These are phyloP conservation scores for Falco novaeseelandiae DNA, from an alignment of 2,797 vertebrate genomes.

Conservation along the genomic window DNA sequence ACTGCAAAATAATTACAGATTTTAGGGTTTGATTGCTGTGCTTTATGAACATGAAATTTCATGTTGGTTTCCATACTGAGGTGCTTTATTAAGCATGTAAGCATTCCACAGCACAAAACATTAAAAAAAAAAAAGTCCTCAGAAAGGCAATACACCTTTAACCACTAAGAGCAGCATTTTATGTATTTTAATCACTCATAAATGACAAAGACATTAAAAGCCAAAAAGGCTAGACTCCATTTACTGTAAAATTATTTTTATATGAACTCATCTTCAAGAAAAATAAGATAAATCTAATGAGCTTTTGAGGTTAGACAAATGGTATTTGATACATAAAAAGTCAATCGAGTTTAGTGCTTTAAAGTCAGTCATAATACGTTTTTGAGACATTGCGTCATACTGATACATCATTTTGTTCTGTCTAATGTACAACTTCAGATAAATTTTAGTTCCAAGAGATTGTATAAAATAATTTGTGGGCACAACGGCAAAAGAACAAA, in stretches of 20 bases:
- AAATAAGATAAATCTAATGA: neutral
- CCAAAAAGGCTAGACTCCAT: neutral
- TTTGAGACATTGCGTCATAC: slow-evolving; percentile 10
- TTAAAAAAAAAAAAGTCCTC: neutral
- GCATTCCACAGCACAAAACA: neutral
- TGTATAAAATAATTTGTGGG: neutral
- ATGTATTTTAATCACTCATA: neutral
- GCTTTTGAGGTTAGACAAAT: slow-evolving; percentile 20
- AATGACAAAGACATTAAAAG: neutral
- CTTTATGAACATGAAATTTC: neutral
- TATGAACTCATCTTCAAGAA: neutral
- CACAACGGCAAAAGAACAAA: neutral
- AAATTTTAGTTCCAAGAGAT: neutral
- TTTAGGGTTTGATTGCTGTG: neutral
- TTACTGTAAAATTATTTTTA: neutral
- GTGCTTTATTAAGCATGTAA: neutral
- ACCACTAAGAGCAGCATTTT: neutral
- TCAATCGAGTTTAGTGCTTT: neutral
- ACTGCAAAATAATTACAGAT: neutral
- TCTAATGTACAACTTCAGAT: neutral
- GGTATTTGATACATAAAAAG: neutral
- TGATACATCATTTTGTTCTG: neutral
- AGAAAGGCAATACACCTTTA: neutral
- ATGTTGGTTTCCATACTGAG: neutral
- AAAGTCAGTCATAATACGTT: neutral